Evolutionary conservation across 2,797 vertebrate species (phyloP), one percentile per base, ranked within the genome.

Genomic region (Sparus aurata): DNA sequence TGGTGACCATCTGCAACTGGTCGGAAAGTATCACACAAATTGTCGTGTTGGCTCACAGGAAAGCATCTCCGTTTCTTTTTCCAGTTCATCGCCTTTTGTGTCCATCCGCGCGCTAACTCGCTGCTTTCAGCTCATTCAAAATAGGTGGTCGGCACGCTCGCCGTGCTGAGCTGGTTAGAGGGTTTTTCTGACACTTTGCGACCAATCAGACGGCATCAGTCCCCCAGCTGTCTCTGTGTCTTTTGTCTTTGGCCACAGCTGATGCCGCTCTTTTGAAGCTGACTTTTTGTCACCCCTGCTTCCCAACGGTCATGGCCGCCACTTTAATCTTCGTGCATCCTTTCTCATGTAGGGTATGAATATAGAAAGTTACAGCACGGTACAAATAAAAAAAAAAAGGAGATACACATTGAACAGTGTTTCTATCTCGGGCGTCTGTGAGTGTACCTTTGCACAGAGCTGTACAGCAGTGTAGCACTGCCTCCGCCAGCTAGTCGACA

Each of bases 401-500:
- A 15, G 60, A 12, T 34, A 20, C n/a, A 76, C 58, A 61, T 45
- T 45, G 22, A 75, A 41, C 59, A 59, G 62, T 41, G 30, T 61
- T 80, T 83, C 78, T 86, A 69, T 86, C 83, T 62, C 0, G 11
- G 73, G n/a, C 5, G 12, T 38, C 52, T 9, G 41, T 52, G 52
- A 60, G 74, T 71, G 9, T 17, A 84, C 80, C 77, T 69, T 77
- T 77, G 65, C 66, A 53, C 62, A 2, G 34, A 65, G 76, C 72
- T 57, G 54, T 73, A 67, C 69, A 47, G 52, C 59, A 45, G 53
- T 64, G 83, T 15, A 53, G 43, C 7, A 41, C 73, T 41, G 61
- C 87, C 79, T 73, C 80, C 18, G 57, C 71, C 78, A 69, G 78
- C 77, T 47, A 79, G 84, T 87, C 87, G 71, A 77, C 83, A 69